Base-by-base conservation (phyloP, 2,797 vertebrate species). In the Chromobotia macracanthus region DNA sequence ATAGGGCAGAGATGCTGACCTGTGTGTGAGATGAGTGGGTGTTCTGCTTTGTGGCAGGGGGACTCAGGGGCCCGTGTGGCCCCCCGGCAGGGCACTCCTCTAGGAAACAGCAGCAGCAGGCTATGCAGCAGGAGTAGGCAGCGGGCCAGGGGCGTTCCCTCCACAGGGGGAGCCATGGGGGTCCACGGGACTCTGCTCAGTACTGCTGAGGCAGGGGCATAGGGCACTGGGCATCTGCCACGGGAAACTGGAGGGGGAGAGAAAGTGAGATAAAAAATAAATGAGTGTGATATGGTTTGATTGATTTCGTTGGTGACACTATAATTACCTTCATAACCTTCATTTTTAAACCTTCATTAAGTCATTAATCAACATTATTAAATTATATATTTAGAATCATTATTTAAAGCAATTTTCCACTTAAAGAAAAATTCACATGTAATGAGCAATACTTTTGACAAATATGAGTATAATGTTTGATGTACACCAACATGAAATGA, bases 1-100 rank as follows among this genome's bases (percentile, higher is more conserved):
- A 38, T 48, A 31, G 21, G 61, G 61, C 3, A 44, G 18, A 82
- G 31, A 48, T 60, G 35, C 86, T 83, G 86, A 98, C 97, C 97
- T 95, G 94, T 92, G 86, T 97, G 95, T 70, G 95, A 90, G 79
- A 97, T 84, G 84, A 98, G 82, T 0, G 96, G 97, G 80, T 98
- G 97, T 84, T 96, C 96, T 0, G 86, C 89, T 89, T 90, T 92
- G 86, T 95, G 93, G 89, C 97, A 99, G 65, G 90, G 92, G 0
- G 88, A 91, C 13, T 95, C 91, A 0, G 93, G 94, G 74, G 86
- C 87, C 75, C 91, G 82, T 81, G 89, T 88, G 0, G 90, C 88
- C 73, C 89, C 90, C 88, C 92, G 89, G 66, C 89, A 35, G 51
- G 86, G 88, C 85, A 90, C 89, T 58, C 84, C 86, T 83, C 84